Evolutionary conservation across 1,140 invertebrate genomes (phyloP).

Genomic region (Leptinotarsa undecemlineata): DNA sequence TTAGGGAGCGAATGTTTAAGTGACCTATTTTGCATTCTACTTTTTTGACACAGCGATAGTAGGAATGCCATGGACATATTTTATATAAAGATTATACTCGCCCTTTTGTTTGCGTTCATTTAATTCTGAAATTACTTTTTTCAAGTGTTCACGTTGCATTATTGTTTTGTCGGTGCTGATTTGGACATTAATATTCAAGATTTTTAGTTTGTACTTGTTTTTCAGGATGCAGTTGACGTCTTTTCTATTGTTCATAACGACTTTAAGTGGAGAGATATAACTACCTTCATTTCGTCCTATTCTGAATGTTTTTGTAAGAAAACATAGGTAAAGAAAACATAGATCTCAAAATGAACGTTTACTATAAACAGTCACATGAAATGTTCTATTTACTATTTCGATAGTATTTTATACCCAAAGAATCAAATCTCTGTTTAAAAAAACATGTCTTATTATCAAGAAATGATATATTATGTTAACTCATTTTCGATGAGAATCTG

Average conservation of each 20-base stretch:
- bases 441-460: too few relatives aligned
- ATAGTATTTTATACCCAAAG: too few relatives aligned
- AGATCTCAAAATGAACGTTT: too few relatives aligned
- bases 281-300: not conserved
- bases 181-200: conserved; percentile 1
- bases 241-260: not conserved
- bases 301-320: not conserved
- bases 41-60: conserved; percentile 4
- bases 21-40: conserved; percentile 5
- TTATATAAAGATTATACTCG: not conserved
- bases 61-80: not conserved
- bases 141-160: not conserved
- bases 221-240: not conserved
- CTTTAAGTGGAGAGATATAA: not conserved
- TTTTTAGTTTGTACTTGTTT: not conserved
- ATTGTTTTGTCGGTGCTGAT: not conserved
- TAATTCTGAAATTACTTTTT: not conserved
- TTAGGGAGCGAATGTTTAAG: not conserved
- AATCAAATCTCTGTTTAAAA: too few relatives aligned
- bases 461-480: too few relatives aligned
- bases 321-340: too few relatives aligned
- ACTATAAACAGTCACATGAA: too few relatives aligned
- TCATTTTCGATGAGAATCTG: too few relatives aligned
- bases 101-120: not conserved
- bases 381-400: too few relatives aligned